Evolutionary conservation across 2,797 vertebrate genomes (phyloP), one percentile per base, ranked within the genome.

Genomic region (Graptemys geographica): DNA sequence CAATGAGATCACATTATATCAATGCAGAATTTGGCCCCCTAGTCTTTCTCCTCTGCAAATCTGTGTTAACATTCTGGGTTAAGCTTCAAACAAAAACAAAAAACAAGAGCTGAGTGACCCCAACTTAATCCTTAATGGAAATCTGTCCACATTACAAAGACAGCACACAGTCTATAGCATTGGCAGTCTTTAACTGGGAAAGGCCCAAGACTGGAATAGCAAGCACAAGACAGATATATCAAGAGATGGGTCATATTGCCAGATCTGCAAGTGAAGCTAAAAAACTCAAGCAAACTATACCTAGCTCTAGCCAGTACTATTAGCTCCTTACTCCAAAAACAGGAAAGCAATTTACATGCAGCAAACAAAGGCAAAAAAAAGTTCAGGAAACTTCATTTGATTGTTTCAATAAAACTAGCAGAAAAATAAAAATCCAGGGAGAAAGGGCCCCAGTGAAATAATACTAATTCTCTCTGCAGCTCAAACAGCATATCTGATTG

Each of bases 351-450:
- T 83, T 95, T 93, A 93, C 87, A 95, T 76, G 65, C 81, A 89
- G 41, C 83, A 53, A 89, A 55, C 27, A 6, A 27, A 74, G 52
- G 21, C 33, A 93, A 72, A 95, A 85, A 80, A 80, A 91, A 91
- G 89, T 25, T 41, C 84, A 28, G 84, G 59, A 89, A 16, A 31
- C 94, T 82, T 83, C 1, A 21, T 27, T 95, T 96, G 89, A 96
- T 41, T 86, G 83, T 16, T 65, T 81, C 94, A 49, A 95, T 93
- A 94, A 95, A 96, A 96, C 95, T 96, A 97, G 84, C 92, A 95
- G 94, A 94, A 96, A 96, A 96, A 89, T 89, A 87, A 62, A 95
- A 95, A 84, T 47, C 25, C 27, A 11, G 23, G 5, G 27, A 97
- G 93, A 97, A 87, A 96, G 92, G 74, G 94, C n/a, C n/a, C 74